A percentile compares a stretch with the other conserved stretches of the same genome.
These are phyloP conservation scores for Meda fulgida DNA, from an alignment of 2,797 vertebrate species.

Conservation along the genomic window DNA sequence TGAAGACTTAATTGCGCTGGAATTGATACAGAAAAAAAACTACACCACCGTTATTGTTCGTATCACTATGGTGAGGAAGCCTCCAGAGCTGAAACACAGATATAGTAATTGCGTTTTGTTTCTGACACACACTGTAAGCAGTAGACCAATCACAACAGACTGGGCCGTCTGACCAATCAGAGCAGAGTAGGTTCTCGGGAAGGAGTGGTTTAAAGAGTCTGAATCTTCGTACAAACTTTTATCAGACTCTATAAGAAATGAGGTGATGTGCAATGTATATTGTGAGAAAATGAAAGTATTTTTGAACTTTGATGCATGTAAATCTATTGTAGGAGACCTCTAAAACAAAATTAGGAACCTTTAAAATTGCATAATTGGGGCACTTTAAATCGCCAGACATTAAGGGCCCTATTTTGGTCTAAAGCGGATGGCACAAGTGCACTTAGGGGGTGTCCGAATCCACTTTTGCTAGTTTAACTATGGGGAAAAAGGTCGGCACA, in stretches of 20 bases:
- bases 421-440: too few species aligned
- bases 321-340: background rate
- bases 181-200: background rate
- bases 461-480: too few species aligned
- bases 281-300: background rate
- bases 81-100: background rate
- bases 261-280: background rate
- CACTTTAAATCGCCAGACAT: too few species aligned
- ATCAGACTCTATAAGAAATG: background rate
- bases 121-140: background rate
- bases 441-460: too few species aligned
- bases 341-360: background rate
- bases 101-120: background rate
- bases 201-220: too few species aligned
- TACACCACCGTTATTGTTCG: too few species aligned
- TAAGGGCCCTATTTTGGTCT: too few species aligned
- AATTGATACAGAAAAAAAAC: too few species aligned
- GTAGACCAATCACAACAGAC: background rate
- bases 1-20: too few species aligned
- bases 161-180: background rate
- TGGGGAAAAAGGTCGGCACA: too few species aligned
- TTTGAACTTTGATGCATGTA: background rate
- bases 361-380: too few species aligned
- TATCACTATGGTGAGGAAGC: background rate
- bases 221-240: background rate